phyloP scores from a whole-genome alignment of 2,113 vertebrate genomes.

The Gasterosteus nipponicus region DNA sequence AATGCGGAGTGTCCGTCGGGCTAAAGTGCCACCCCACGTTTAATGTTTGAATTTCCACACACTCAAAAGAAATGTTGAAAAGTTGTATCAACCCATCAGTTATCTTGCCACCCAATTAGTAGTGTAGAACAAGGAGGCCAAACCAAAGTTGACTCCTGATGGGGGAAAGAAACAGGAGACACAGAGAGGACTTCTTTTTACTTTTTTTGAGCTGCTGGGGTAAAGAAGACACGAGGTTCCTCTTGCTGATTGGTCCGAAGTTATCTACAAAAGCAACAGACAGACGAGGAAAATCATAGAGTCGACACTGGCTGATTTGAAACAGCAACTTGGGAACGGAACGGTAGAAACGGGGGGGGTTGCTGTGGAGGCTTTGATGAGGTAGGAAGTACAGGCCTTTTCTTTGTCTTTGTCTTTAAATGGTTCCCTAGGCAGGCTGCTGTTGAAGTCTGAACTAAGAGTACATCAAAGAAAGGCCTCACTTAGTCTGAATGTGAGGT shows the following conservation, averaged over 20 bases:
- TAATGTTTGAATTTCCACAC: background rate
- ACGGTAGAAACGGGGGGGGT: slow-evolving; percentile 20
- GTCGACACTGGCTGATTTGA: slow-evolving; percentile 36
- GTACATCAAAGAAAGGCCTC: slow-evolving; percentile 37
- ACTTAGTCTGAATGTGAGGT: slow-evolving; percentile 45
- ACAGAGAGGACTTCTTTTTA: slow-evolving; percentile 14
- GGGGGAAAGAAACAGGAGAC: slow-evolving; percentile 2
- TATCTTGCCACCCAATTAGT: slow-evolving; percentile 60
- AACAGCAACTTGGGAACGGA: slow-evolving; percentile 33
- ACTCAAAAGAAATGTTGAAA: slow-evolving; percentile 45
- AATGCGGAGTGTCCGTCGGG: background rate
- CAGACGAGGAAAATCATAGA: slow-evolving; percentile 29
- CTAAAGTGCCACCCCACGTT: background rate
- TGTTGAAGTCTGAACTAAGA: slow-evolving; percentile 42
- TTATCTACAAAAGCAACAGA: slow-evolving; percentile 48
- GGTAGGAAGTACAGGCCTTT: slow-evolving; percentile 37
- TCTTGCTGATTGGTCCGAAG: slow-evolving; percentile 48
- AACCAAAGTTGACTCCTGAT: slow-evolving; percentile 39
- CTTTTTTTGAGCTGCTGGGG: slow-evolving; percentile 13
- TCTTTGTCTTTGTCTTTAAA: slow-evolving; percentile 58
- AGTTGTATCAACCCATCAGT: slow-evolving; percentile 42
- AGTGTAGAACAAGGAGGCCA: slow-evolving; percentile 29
- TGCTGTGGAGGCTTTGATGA: slow-evolving; percentile 45
- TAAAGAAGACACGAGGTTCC: slow-evolving; percentile 19
- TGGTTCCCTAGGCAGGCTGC: slow-evolving; percentile 54